Base-by-base conservation (phyloP, 2,888 invertebrate genomes). In the Phytoseiulus persimilis region DNA sequence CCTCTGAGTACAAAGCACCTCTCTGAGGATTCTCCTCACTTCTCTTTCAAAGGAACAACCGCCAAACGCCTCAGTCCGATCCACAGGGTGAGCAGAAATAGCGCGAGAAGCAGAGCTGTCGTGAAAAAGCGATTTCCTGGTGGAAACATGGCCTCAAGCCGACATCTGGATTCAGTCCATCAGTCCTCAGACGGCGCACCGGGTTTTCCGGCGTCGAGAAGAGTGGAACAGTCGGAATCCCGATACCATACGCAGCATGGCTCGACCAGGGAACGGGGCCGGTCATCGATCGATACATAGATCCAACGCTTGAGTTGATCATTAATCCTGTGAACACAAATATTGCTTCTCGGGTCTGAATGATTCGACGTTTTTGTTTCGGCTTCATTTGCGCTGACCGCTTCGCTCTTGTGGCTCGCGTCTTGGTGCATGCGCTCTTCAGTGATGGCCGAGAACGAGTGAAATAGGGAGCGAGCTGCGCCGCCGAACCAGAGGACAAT, bases 1-100 rank as follows among this genome's bases (percentile, higher is more conserved):
- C 65, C 65, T 65, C 65, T 23, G 65, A 65, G 65, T 28, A 65
- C 65, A 65, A 65, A 65, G 65, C 65, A 65, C 11, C 65, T 14
- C 65, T 65, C 65, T 65, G 65, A 65, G 65, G 65, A 65, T 65
- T 65, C 65, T 65, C 65, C 65, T 65, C 65, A 65, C 65, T 65
- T 65, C 65, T 14, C 65, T 65, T 65, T 65, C 65, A 65, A 65
- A 65, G 65, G 65, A 65, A 65, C 18, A 65, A 65, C 65, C 65
- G 65, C 65, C 65, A 6, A 65, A 18, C 28, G 65, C 65, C 65
- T 14, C 1, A 65, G 28, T 65, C 9, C 5, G 39, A 39, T 39
- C 39, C 65, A 65, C 65, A 28, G 65, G 65, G 65, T 65, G 65
- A 65, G 65, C 65, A 65, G 18, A 28, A 65, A 65, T 11, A 65